These are phyloP conservation scores for Anniella stebbinsi DNA, from an alignment of 2,797 vertebrate species.

Conservation along the genomic window DNA sequence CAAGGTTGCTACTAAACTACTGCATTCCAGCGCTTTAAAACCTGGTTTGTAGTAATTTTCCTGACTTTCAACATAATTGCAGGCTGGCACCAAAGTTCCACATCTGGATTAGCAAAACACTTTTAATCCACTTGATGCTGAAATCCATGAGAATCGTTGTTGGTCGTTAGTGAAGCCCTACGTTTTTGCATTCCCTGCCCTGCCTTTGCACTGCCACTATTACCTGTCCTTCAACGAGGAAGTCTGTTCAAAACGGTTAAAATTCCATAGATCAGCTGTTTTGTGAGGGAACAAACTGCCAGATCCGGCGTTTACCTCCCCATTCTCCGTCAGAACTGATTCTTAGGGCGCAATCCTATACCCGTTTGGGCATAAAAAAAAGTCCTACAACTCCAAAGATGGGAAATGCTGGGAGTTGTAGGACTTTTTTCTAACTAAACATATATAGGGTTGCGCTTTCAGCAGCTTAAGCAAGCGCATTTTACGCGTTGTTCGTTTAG, in stretches of 20 bases:
- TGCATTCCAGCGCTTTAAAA: background rate
- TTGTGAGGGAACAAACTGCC: background rate
- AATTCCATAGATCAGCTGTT: background rate
- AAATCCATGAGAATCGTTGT: background rate
- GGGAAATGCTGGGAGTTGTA: no score
- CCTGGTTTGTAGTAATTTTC: background rate
- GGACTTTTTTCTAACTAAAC: no score
- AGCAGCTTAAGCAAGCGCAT: background rate
- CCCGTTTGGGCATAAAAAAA: no score
- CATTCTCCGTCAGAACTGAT: background rate
- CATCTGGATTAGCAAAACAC: background rate
- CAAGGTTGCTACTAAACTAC: no score
- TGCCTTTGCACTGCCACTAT: background rate
- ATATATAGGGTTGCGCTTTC: no score
- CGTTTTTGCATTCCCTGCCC: background rate
- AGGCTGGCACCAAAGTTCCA: background rate
- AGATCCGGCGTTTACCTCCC: no score
- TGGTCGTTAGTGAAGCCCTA: background rate
- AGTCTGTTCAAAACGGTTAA: background rate
- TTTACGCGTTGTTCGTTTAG: background rate
- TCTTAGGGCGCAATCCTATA: background rate
- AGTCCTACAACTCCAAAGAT: no score
- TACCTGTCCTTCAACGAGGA: background rate
- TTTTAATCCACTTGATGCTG: background rate
- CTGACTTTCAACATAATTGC: background rate